Evolutionary conservation across 2,797 vertebrate genomes (phyloP), one percentile per base, ranked within the genome.

Genomic region (Pogoniulus pusillus): DNA sequence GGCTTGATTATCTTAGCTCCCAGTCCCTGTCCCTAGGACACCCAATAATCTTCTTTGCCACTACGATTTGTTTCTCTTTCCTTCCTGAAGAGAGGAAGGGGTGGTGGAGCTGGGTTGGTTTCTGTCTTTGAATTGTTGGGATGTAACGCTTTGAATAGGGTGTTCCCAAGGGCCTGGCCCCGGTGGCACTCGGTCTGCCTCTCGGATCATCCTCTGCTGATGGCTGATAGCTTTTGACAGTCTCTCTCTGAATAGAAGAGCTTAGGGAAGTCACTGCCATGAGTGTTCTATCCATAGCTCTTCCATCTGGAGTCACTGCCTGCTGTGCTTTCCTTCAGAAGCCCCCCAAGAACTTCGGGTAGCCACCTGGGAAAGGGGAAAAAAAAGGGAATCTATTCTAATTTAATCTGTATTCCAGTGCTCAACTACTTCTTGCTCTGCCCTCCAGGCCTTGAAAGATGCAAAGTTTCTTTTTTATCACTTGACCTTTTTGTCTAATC

Each of bases 401-500:
- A 91, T 75, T 83, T 41, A 41, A 87, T 95, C 53, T 41, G 20
- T 70, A 26, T 81, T 78, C 55, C 62, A 15, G 0, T 54, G 66
- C 89, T 91, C 82, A 93, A 58, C 59, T 85, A 4, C 59, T 91
- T 60, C 23, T 80, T 80, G 49, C 26, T 35, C 27, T 62, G 75
- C 78, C 65, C 81, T 88, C 37, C 6, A 69, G 72, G 65, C 83
- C 69, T 91, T 63, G 51, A 68, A 77, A 78, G 88, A 84, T 85
- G 76, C n/a, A 35, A 76, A 90, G 66, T 51, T 93, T 89, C 83
- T 87, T 80, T 81, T 95, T 95, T 87, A 89, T 72, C 89, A 22
- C 88, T 93, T 93, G 93, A 87, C 76, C 59, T 94, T 93, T 93
- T 54, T 62, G 29, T 83, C 3, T 83, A 90, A 90, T 93, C 35